A percentile compares a stretch with the other conserved stretches of the same genome.
Evolutionary conservation across 2,888 invertebrate species (phyloP).

Genomic region (Aspidapion aeneum): DNA sequence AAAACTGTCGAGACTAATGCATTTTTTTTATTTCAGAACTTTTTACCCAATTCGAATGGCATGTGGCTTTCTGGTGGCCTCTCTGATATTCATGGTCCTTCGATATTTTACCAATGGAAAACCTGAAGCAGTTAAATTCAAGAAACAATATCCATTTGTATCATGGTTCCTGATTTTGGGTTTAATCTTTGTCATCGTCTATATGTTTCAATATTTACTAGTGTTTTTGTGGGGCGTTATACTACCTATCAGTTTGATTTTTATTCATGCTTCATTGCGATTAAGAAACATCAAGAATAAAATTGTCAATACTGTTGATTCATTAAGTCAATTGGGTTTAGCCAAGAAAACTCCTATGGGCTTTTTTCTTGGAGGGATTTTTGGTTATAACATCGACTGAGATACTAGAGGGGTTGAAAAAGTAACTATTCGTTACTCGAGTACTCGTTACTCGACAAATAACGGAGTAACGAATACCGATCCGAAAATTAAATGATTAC

Average conservation of each 20-base stretch:
- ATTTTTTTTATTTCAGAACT: slow-evolving; percentile 42
- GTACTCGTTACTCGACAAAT: too few relatives aligned
- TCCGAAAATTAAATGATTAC: too few relatives aligned
- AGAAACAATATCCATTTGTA: slow-evolving; percentile 65
- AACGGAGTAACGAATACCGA: too few relatives aligned
- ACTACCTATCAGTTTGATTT: slow-evolving; percentile 64
- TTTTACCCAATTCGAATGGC: slow-evolving; percentile 66
- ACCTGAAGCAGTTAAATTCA: slow-evolving; percentile 56
- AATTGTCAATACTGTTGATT: slow-evolving; percentile 70
- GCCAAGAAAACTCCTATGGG: slow-evolving; percentile 78
- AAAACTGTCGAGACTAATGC: too few relatives aligned
- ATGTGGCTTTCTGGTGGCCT: slow-evolving; percentile 57
- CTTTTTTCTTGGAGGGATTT: slow-evolving; percentile 65
- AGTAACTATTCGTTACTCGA: too few relatives aligned
- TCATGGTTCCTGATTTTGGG: slow-evolving; percentile 56
- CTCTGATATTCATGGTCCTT: slow-evolving; percentile 56
- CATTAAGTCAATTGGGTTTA: slow-evolving; percentile 63
- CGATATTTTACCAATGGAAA: slow-evolving; percentile 59
- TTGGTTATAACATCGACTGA: slow-evolving; percentile 56
- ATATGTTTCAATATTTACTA: slow-evolving; percentile 63
- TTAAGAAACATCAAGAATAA: slow-evolving; percentile 76
- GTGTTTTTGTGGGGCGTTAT: slow-evolving; percentile 65
- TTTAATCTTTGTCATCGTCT: slow-evolving; percentile 59
- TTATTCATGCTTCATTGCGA: slow-evolving; percentile 75
- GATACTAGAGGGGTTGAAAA: too few relatives aligned